A percentile compares a stretch with the other conserved stretches of the same genome.
Evolutionary conservation across 2,888 invertebrate species (phyloP).

Genomic region (Eupithecia centaureata): DNA sequence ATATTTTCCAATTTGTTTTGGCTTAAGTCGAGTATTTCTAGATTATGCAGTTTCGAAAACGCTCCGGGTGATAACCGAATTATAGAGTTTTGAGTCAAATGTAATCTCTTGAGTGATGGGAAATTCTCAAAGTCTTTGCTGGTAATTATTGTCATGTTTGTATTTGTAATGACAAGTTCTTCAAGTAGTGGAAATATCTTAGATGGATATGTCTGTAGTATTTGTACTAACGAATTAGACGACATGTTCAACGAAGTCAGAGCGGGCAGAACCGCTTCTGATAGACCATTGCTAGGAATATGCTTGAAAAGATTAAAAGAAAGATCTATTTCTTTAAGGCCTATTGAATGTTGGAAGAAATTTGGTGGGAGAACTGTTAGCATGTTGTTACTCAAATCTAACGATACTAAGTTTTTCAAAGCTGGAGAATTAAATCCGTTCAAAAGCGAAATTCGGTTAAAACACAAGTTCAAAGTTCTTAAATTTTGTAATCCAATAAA

Average conservation of each 20-base stretch:
- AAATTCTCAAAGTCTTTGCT: constrained; percentile 94
- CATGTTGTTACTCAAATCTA: constrained; percentile 90
- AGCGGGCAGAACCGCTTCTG: constrained; percentile 88
- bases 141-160: constrained; percentile 92
- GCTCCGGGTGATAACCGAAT: constrained; percentile 93
- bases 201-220: constrained; percentile 88
- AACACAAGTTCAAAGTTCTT: constrained; percentile 88
- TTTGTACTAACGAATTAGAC: constrained; percentile 90
- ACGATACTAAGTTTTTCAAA: constrained; percentile 88
- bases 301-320: constrained; percentile 91
- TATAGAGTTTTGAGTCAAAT: constrained; percentile 89
- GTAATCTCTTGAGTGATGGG: constrained; percentile 89
- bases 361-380: constrained; percentile 91
- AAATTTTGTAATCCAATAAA: constrained; percentile 90
- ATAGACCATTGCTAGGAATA: constrained; percentile 90
- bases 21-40: constrained; percentile 91
- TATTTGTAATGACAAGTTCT: constrained; percentile 90
- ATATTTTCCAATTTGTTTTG: constrained; percentile 92
- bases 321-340: constrained; percentile 89
- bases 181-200: constrained; percentile 91
- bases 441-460: constrained; percentile 89
- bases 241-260: constrained; percentile 92
- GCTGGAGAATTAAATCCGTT: constrained; percentile 91
- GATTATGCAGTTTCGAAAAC: constrained; percentile 89
- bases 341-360: constrained; percentile 89